Conservation (phyloP, 2,113 vertebrate genomes). For the Orientallactaga bullata region DNA sequence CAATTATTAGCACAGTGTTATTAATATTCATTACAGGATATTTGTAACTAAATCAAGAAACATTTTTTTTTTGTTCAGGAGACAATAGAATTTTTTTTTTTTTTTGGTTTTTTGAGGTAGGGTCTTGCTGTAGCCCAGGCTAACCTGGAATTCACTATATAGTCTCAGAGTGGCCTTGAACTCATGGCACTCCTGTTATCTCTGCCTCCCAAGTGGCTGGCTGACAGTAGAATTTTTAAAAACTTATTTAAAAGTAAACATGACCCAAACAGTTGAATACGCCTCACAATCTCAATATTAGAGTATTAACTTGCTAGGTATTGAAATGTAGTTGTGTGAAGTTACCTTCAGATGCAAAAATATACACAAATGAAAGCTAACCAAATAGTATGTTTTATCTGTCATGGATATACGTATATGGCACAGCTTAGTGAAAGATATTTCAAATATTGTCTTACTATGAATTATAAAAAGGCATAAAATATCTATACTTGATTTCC, state of each 20-base stretch:
- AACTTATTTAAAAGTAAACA: constrained; percentile 17
- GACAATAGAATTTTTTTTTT: background rate
- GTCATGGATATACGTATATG: background rate
- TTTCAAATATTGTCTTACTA: constrained; percentile 10
- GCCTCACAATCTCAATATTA: constrained; percentile 19
- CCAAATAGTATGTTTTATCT: constrained; percentile 1
- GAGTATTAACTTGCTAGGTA: constrained; percentile 41
- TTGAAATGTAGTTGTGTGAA: background rate
- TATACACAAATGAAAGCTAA: background rate
- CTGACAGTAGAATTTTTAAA: constrained; percentile 1
- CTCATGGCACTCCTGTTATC: too few species aligned
- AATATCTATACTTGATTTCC: constrained; percentile 30
- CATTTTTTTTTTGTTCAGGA: constrained; percentile 33
- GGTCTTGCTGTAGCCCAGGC: too few species aligned
- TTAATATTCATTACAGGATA: constrained; percentile 28
- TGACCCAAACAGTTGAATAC: constrained; percentile 17
- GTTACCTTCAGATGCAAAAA: background rate
- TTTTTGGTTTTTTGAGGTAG: too few species aligned
- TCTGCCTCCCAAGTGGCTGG: too few species aligned
- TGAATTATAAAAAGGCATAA: constrained; percentile 33
- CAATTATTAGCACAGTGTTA: background rate
- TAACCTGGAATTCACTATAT: too few species aligned
- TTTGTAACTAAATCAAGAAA: background rate
- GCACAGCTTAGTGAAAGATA: background rate
- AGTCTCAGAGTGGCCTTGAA: too few species aligned